phyloP scores from a whole-genome alignment of 2,113 vertebrate genomes.

The Malurus alboscapulatus region DNA sequence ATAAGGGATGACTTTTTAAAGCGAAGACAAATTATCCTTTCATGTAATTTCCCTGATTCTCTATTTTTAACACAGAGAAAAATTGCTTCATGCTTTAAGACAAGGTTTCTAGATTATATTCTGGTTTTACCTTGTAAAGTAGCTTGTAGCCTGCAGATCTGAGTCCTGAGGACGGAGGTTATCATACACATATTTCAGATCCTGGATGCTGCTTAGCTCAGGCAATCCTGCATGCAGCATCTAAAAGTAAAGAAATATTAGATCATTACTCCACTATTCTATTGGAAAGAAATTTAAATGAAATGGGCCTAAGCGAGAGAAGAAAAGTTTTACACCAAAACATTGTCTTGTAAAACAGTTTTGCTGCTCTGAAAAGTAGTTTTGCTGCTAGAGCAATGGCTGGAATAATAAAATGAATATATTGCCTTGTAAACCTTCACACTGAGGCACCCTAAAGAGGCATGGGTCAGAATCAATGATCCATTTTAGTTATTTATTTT shows the following conservation, averaged over 20 bases:
- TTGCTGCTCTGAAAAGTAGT: not conserved
- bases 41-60: not conserved
- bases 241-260: conserved; percentile 56
- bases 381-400: not conserved
- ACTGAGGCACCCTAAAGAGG: not conserved
- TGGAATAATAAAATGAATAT: not conserved
- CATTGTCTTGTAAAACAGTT: not conserved
- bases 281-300: not conserved
- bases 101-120: not conserved
- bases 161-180: conserved; percentile 85
- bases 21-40: not conserved
- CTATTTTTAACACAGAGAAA: not conserved
- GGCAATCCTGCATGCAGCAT: conserved; percentile 86
- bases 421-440: not conserved
- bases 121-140: conserved; percentile 84
- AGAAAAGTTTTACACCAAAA: not conserved
- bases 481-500: not conserved
- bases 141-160: conserved; percentile 84
- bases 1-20: not conserved
- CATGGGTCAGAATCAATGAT: not conserved
- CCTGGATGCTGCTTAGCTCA: conserved; percentile 78
- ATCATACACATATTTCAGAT: conserved; percentile 84
- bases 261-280: not conserved
- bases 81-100: not conserved
- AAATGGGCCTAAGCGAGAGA: not conserved